phyloP scores from a whole-genome alignment of 2,888 invertebrate species.

The Acrobasis suavella region DNA sequence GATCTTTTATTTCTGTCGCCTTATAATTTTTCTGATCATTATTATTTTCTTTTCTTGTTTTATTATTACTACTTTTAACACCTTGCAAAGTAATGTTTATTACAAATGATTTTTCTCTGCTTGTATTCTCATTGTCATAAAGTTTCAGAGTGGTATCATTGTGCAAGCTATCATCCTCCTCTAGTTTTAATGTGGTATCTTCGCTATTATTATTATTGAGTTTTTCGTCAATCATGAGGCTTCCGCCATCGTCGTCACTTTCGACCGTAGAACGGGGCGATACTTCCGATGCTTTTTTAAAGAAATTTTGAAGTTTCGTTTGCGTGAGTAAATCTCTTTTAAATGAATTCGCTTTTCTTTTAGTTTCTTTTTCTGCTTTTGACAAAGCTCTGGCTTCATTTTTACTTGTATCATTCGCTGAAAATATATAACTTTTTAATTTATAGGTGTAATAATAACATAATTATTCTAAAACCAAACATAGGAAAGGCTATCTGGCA shows the following conservation, averaged over 20 bases:
- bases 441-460: too few relatives aligned
- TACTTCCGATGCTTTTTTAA: conserved; percentile 56
- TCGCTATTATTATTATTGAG: conserved; percentile 39
- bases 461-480: too few relatives aligned
- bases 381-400: conserved; percentile 55
- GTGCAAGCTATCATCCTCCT: conserved; percentile 39
- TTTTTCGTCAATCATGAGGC: conserved; percentile 61
- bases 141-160: conserved; percentile 56
- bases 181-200: conserved; percentile 49
- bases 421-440: conserved; percentile 26
- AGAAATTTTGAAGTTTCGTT: conserved; percentile 72
- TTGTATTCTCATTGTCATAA: conserved; percentile 38
- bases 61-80: conserved; percentile 49
- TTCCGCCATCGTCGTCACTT: conserved; percentile 56
- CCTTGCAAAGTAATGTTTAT: conserved; percentile 75
- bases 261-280: conserved; percentile 40
- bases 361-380: conserved; percentile 71
- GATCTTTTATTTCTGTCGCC: conserved; percentile 35
- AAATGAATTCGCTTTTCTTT: conserved; percentile 72
- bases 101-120: conserved; percentile 56
- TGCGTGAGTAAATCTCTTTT: conserved; percentile 76
- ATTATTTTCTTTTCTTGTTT: not conserved
- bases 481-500: too few relatives aligned
- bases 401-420: conserved; percentile 46
- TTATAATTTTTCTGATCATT: conserved; percentile 24